Conservation (phyloP, 2,888 invertebrate species). For the Agrochola litura region DNA sequence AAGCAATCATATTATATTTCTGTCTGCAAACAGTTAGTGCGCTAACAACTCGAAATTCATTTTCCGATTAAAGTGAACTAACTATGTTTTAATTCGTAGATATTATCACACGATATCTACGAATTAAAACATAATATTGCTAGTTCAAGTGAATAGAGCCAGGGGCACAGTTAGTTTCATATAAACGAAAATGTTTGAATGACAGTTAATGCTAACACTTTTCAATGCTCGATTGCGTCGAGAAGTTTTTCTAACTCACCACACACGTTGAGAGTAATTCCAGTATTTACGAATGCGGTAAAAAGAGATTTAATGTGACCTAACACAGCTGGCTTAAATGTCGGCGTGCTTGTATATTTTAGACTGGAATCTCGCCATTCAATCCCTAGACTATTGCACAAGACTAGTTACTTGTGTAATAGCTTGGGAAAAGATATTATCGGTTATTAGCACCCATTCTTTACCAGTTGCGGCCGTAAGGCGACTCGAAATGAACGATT, state of each 20-base stretch:
- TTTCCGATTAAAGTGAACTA: neutral
- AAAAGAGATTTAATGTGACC: constrained; percentile 51
- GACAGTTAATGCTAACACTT: constrained; percentile 18
- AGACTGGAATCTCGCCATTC: constrained; percentile 57
- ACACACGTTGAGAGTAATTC: constrained; percentile 28
- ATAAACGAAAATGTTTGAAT: constrained; percentile 1
- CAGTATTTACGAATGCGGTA: constrained; percentile 53
- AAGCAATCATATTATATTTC: neutral
- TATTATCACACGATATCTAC: neutral
- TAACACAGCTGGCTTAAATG: constrained; percentile 61
- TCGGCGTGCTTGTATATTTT: constrained; percentile 57
- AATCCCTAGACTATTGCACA: constrained; percentile 56
- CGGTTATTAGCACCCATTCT: constrained; percentile 59
- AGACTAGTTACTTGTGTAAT: constrained; percentile 56
- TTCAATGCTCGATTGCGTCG: constrained; percentile 20
- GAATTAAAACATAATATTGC: neutral
- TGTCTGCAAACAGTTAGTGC: neutral
- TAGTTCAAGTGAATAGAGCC: neutral
- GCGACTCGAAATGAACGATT: constrained; percentile 35
- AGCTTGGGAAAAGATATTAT: constrained; percentile 66
- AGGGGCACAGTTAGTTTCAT: neutral
- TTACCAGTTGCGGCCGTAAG: constrained; percentile 33
- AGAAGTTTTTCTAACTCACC: constrained; percentile 20
- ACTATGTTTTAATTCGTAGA: neutral
- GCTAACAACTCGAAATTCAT: neutral